Conservation (phyloP, 2,797 vertebrate species). For the Sebastes oblongus region DNA sequence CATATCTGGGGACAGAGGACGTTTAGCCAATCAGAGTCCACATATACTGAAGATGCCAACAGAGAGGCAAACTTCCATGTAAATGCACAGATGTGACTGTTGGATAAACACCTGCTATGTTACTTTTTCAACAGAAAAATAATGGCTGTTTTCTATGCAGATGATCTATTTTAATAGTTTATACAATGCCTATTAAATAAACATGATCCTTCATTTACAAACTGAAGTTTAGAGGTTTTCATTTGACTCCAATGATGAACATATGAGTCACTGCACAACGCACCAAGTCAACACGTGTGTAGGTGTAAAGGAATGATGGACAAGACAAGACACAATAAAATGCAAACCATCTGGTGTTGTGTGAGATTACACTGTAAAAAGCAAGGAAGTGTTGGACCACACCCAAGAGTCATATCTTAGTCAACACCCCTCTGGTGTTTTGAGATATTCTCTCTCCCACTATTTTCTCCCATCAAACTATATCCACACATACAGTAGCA, state of each 20-base stretch:
- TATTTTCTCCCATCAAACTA: not conserved
- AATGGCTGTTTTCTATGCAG: not conserved
- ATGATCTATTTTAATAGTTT: not conserved
- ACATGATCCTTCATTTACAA: not conserved
- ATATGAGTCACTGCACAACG: slow-evolving; percentile 23
- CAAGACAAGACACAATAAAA: slow-evolving; percentile 12
- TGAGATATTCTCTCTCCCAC: slow-evolving; percentile 3
- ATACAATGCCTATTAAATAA: not conserved
- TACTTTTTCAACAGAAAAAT: not conserved
- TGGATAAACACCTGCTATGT: not conserved
- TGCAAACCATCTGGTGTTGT: slow-evolving; percentile 20
- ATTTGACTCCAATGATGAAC: not conserved
- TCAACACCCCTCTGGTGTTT: slow-evolving; percentile 54
- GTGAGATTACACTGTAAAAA: not conserved
- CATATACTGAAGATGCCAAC: not conserved
- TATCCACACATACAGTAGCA: slow-evolving; percentile 7
- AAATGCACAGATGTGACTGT: not conserved
- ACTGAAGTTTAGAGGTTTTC: not conserved
- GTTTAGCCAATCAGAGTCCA: slow-evolving; percentile 61
- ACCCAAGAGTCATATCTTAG: slow-evolving; percentile 58
- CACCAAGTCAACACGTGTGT: not conserved
- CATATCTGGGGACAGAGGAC: slow-evolving; percentile 88
- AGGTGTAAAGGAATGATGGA: slow-evolving; percentile 25
- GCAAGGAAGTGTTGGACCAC: slow-evolving; percentile 24
- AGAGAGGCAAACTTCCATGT: not conserved